Percentiles rank a stretch among this genome's conserved stretches.
These are phyloP conservation scores for Bufo gargarizans DNA, from an alignment of 2,113 vertebrate genomes.

Conservation along the genomic window DNA sequence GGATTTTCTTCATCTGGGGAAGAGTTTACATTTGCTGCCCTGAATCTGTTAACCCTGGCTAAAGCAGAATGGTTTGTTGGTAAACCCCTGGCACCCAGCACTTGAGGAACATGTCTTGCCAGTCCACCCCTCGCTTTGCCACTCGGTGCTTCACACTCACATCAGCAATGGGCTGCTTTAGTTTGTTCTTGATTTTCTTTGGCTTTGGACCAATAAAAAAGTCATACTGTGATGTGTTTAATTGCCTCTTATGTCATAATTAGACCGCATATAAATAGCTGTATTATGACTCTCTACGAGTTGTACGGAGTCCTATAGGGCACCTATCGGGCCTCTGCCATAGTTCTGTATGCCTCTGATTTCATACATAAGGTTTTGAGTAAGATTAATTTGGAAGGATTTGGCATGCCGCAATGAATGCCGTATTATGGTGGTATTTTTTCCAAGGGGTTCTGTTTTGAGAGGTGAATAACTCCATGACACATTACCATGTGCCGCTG, in stretches of 20 bases:
- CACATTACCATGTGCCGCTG: not conserved
- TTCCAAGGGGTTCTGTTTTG: not conserved
- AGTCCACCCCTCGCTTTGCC: not conserved
- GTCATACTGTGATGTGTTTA: not conserved
- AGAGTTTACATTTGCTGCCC: not conserved
- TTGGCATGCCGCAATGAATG: no score
- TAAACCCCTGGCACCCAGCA: not conserved
- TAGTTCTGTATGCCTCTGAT: not conserved
- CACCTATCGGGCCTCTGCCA: not conserved
- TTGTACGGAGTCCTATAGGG: not conserved
- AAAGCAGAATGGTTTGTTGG: not conserved
- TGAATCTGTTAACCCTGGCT: not conserved
- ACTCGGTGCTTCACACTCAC: not conserved
- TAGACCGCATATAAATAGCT: not conserved
- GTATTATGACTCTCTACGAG: not conserved
- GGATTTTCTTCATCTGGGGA: not conserved
- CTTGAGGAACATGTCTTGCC: not conserved
- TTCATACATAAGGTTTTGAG: not conserved
- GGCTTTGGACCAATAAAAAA: not conserved
- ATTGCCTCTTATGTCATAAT: not conserved
- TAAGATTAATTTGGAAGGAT: not conserved
- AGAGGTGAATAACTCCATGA: not conserved
- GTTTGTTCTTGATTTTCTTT: conserved; percentile 3
- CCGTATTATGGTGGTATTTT: not conserved
- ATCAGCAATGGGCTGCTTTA: not conserved